Conservation (phyloP, 2,113 vertebrate genomes). For the Nerophis ophidion region DNA sequence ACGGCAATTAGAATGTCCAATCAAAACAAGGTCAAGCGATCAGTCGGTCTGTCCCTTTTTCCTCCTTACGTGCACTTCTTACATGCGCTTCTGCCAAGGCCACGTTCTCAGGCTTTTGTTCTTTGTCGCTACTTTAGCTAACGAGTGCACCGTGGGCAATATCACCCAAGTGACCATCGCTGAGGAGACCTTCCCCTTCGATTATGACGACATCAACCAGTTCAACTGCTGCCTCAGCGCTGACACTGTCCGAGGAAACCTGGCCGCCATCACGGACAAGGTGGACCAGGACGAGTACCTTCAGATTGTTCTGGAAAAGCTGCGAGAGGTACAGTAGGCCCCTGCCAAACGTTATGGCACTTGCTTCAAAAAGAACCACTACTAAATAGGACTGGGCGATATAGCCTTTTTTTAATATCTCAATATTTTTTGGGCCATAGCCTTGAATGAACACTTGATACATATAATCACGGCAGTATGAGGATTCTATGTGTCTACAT, state of each 20-base stretch:
- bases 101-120: neutral
- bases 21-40: slow-evolving; percentile 11
- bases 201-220: slow-evolving; percentile 51
- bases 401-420: too few species aligned
- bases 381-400: too few species aligned
- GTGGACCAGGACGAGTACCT: slow-evolving; percentile 44
- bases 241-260: slow-evolving; percentile 44
- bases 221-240: slow-evolving; percentile 63
- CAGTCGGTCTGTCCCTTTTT: slow-evolving; percentile 34
- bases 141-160: slow-evolving; percentile 41
- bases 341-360: neutral
- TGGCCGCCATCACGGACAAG: slow-evolving; percentile 46
- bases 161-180: slow-evolving; percentile 56
- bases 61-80: neutral
- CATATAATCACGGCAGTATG: too few species aligned
- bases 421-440: too few species aligned
- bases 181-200: slow-evolving; percentile 55
- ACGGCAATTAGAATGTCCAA: slow-evolving; percentile 13
- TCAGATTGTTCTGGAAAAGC: slow-evolving; percentile 58
- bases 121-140: slow-evolving; percentile 13
- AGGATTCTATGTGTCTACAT: too few species aligned
- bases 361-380: too few species aligned
- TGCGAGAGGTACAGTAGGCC: slow-evolving; percentile 60
- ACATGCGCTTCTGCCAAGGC: neutral
- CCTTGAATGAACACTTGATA: too few species aligned